Conservation (phyloP, 2,113 vertebrate species). For the Glareola pratincola region DNA sequence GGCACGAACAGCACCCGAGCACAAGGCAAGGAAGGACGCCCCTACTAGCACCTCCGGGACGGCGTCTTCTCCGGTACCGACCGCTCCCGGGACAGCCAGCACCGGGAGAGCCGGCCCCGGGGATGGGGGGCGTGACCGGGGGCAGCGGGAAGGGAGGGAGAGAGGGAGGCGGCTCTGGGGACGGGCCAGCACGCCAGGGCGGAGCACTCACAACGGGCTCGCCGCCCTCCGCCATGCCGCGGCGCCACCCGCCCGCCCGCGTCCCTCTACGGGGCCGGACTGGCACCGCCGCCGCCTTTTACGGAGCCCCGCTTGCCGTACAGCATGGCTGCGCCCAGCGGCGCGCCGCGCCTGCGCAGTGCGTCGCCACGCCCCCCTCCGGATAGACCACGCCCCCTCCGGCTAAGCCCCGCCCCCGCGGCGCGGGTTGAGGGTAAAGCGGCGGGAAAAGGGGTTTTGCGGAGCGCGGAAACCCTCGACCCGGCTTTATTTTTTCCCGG, state of each 20-base stretch:
- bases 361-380: fast-evolving
- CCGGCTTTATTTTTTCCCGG: neutral
- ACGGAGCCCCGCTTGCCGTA: neutral
- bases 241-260: neutral
- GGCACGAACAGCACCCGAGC: fast-evolving
- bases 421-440: neutral
- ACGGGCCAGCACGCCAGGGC: neutral
- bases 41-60: neutral
- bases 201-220: constrained; percentile 17
- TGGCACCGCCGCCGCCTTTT: neutral
- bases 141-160: too few relatives aligned
- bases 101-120: neutral
- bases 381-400: too few relatives aligned
- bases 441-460: fast-evolving
- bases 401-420: neutral
- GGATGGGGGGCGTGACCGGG: neutral
- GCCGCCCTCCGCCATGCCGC: constrained; percentile 45
- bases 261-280: neutral
- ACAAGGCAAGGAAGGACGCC: neutral
- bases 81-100: neutral
- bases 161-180: neutral
- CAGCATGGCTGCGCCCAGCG: neutral
- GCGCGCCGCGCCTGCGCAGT: fast-evolving
- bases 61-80: neutral
- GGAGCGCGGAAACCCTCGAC: neutral